Conservation (phyloP, 2,888 invertebrate species). For the Heteromyza rotundicornis region DNA sequence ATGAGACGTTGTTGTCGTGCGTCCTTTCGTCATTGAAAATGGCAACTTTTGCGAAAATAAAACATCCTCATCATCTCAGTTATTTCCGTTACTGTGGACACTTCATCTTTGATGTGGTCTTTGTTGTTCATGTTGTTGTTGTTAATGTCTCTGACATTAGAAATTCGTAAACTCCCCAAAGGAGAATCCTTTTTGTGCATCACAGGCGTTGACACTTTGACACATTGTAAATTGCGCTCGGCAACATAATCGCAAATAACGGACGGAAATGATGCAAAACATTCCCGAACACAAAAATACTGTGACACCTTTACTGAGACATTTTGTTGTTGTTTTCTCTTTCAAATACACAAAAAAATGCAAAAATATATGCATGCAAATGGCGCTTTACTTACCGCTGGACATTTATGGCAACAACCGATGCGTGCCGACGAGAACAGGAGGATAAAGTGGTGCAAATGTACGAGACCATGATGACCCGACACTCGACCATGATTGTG, state of each 20-base stretch:
- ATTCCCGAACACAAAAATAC: slow-evolving; percentile 29
- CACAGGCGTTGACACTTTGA: slow-evolving; percentile 51
- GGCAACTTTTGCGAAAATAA: slow-evolving; percentile 2
- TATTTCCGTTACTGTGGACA: slow-evolving; percentile 14
- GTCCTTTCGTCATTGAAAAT: slow-evolving; percentile 30
- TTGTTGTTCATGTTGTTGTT: slow-evolving; percentile 26
- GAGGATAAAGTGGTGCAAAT: slow-evolving; percentile 88
- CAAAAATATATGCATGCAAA: not conserved
- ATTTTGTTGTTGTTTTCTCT: slow-evolving; percentile 17
- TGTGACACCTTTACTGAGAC: not conserved
- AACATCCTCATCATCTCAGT: slow-evolving; percentile 16
- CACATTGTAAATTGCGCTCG: slow-evolving; percentile 52
- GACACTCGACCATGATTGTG: slow-evolving; percentile 90
- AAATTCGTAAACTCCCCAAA: slow-evolving; percentile 9
- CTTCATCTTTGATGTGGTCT: not conserved
- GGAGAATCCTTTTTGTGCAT: slow-evolving; percentile 26
- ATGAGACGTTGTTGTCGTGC: slow-evolving; percentile 23
- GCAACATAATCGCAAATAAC: slow-evolving; percentile 42
- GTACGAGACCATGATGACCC: slow-evolving; percentile 94
- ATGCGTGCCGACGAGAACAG: too few relatives aligned
- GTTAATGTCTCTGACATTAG: slow-evolving; percentile 26
- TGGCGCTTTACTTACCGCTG: too few relatives aligned
- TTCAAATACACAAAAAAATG: not conserved
- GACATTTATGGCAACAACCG: too few relatives aligned
- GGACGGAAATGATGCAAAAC: slow-evolving; percentile 46